Evolutionary conservation across 1,140 invertebrate genomes (phyloP).

Genomic region (Himalopsyche phryganea): DNA sequence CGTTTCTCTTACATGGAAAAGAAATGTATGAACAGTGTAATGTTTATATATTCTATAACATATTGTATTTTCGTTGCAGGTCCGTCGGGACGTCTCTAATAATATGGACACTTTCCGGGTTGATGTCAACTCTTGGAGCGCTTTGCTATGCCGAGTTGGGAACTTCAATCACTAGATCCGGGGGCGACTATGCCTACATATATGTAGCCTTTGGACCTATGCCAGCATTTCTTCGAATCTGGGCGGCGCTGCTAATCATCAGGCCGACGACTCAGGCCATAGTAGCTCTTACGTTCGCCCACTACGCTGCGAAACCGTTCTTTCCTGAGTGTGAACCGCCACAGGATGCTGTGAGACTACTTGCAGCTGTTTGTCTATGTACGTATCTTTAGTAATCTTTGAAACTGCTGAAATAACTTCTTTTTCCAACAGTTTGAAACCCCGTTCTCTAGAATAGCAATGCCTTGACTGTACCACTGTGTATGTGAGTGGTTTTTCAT

Average conservation of each 20-base stretch:
- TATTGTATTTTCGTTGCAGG: slow-evolving; percentile 41
- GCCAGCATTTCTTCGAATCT: slow-evolving; percentile 81
- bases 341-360: slow-evolving; percentile 60
- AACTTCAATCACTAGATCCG: slow-evolving; percentile 75
- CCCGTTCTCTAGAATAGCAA: no score
- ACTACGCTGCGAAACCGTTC: slow-evolving; percentile 79
- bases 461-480: no score
- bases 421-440: no score
- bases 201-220: slow-evolving; percentile 84
- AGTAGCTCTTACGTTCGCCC: slow-evolving; percentile 76
- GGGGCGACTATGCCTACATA: slow-evolving; percentile 87
- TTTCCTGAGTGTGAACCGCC: slow-evolving; percentile 70
- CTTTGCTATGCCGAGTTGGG: slow-evolving; percentile 85
- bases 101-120: slow-evolving; percentile 71
- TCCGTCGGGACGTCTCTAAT: slow-evolving; percentile 67
- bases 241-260: slow-evolving; percentile 84
- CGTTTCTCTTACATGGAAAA: no score
- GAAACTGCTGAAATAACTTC: no score
- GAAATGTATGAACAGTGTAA: no score
- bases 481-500: no score
- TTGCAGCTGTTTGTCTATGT: slow-evolving; percentile 75
- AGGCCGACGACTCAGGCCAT: slow-evolving; percentile 80
- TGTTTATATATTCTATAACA: no score
- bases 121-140: slow-evolving; percentile 72
- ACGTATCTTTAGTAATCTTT: slow-evolving; percentile 50